Evolutionary conservation across 2,113 vertebrate species (phyloP).

Genomic region (Noturus placidus): DNA sequence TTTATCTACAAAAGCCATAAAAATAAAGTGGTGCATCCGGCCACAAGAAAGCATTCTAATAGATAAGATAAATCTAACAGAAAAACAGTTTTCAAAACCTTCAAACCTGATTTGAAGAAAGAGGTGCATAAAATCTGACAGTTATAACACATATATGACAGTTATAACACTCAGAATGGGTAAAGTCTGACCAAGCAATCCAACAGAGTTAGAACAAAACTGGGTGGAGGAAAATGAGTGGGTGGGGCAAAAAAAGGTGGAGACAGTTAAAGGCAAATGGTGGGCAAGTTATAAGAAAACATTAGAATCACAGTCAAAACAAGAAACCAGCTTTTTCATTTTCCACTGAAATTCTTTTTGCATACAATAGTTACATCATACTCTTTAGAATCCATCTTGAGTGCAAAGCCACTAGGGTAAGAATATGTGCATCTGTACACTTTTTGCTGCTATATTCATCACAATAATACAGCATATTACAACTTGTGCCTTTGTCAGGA

Average conservation of each 20-base stretch:
- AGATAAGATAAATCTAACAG: no score
- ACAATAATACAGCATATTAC: neutral
- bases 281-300: constrained; percentile 4
- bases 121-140: neutral
- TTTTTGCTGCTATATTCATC: neutral
- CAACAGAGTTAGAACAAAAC: constrained; percentile 11
- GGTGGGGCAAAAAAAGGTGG: neutral
- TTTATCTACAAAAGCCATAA: neutral
- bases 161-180: neutral
- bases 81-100: neutral
- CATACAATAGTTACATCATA: neutral
- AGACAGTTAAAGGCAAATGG: neutral
- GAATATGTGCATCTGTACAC: neutral
- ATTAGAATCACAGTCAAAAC: neutral
- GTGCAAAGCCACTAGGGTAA: neutral
- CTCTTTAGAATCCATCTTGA: neutral
- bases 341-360: neutral
- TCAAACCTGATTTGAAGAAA: neutral
- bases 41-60: neutral
- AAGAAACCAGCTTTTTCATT: constrained; percentile 12
- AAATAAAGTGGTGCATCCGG: neutral
- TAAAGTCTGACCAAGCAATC: neutral
- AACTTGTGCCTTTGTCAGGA: neutral
- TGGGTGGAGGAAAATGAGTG: constrained; percentile 22
- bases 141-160: neutral